Evolutionary conservation across 2,113 vertebrate genomes (phyloP).

Genomic region (Burhinus oedicnemus): DNA sequence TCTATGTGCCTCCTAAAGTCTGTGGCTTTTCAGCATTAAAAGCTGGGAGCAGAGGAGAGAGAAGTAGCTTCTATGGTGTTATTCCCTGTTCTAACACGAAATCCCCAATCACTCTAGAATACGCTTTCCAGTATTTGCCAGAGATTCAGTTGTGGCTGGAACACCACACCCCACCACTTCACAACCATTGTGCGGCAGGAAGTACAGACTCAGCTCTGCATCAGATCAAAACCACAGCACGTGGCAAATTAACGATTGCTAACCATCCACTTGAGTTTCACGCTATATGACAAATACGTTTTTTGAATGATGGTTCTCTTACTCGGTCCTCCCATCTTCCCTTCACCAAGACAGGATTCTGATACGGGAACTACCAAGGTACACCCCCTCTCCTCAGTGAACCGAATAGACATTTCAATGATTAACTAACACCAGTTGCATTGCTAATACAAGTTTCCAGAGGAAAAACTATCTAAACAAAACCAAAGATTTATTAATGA

Average conservation of each 20-base stretch:
- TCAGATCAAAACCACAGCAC: not conserved
- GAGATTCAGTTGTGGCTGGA: not conserved
- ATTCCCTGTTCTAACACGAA: not conserved
- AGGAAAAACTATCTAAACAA: not conserved
- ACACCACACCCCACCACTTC: not conserved
- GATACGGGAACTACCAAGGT: not conserved
- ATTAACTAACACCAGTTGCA: not conserved
- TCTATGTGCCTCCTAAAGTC: not conserved
- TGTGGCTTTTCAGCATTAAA: not conserved
- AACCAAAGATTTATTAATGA: not conserved
- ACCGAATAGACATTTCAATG: not conserved
- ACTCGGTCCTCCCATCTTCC: not conserved
- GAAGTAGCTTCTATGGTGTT: not conserved
- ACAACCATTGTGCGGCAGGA: not conserved
- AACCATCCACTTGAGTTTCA: not conserved
- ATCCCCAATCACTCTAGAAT: not conserved
- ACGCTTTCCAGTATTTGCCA: not conserved
- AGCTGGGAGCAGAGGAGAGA: fast-evolving
- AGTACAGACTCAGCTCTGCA: not conserved
- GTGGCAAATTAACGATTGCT: not conserved
- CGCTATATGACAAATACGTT: not conserved
- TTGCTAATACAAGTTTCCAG: not conserved
- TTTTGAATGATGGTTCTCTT: not conserved
- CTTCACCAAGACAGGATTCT: not conserved
- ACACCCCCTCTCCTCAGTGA: not conserved